Evolutionary conservation across 2,888 invertebrate species (phyloP).

Genomic region (Idaea biselata): DNA sequence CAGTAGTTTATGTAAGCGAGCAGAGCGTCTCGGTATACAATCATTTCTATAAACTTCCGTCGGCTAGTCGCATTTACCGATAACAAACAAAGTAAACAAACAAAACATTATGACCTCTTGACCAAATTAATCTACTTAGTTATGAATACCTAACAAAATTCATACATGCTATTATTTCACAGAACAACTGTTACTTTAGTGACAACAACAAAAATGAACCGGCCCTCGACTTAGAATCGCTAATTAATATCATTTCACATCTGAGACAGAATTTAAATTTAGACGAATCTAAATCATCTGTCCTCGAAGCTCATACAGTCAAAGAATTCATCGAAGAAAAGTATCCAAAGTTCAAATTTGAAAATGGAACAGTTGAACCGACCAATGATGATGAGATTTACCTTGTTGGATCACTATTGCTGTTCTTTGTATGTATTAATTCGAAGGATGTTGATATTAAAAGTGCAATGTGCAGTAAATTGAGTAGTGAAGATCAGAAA

Average conservation of each 20-base stretch:
- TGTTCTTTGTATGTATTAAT: conserved; percentile 75
- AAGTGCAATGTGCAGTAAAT: conserved; percentile 76
- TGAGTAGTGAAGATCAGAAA: conserved; percentile 75
- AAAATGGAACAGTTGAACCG: conserved; percentile 53
- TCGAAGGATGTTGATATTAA: conserved; percentile 78
- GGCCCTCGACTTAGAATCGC: conserved; percentile 48
- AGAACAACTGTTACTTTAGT: conserved; percentile 75
- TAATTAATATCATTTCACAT: conserved; percentile 61
- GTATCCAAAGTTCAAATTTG: conserved; percentile 75
- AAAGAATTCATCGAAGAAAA: conserved; percentile 66
- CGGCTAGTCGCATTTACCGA: background rate
- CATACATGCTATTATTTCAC: conserved; percentile 20
- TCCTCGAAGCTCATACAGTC: conserved; percentile 59
- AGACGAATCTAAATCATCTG: conserved; percentile 66
- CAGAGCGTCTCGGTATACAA: background rate
- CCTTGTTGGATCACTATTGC: conserved; percentile 72
- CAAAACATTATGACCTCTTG: background rate
- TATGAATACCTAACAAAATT: background rate
- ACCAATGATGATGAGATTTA: conserved; percentile 56
- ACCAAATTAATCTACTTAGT: background rate
- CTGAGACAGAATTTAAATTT: conserved; percentile 64
- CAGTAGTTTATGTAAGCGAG: background rate
- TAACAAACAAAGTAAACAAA: background rate
- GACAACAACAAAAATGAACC: conserved; percentile 43
- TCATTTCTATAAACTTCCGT: background rate